phyloP scores from a whole-genome alignment of 1,140 invertebrate species.

The Pectinophora gossypiella region DNA sequence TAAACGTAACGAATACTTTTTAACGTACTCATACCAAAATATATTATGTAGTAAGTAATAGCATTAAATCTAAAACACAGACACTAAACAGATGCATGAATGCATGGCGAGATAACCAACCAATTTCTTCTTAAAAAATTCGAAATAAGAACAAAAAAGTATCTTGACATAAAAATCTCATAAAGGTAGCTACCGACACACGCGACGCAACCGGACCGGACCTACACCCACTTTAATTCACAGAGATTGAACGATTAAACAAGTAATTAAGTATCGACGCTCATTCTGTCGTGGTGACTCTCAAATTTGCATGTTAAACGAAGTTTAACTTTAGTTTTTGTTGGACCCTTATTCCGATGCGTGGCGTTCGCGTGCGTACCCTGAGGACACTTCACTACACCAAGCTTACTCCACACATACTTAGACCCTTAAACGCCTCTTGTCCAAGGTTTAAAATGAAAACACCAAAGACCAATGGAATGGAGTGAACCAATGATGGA shows the following conservation, averaged over 20 bases:
- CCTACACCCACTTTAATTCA: conserved; percentile 43
- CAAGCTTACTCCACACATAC: neutral
- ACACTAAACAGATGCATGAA: no score
- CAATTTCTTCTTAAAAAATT: conserved; percentile 1
- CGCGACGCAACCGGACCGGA: conserved; percentile 14
- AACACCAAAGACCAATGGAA: neutral
- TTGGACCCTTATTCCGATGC: conserved; percentile 65
- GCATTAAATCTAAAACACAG: no score
- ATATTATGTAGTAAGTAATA: no score
- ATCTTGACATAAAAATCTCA: conserved; percentile 4
- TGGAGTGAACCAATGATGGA: conserved; percentile 32
- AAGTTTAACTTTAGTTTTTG: conserved; percentile 64
- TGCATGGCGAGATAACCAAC: neutral
- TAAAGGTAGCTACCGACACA: conserved; percentile 13
- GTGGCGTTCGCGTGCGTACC: conserved; percentile 46
- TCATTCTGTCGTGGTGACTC: conserved; percentile 67
- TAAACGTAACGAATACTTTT: no score
- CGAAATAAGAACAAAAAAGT: neutral
- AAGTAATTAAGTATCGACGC: conserved; percentile 73
- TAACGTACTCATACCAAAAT: no score
- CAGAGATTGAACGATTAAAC: conserved; percentile 69
- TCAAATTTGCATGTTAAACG: conserved; percentile 76
- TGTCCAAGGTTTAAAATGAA: neutral
- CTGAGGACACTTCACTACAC: conserved; percentile 22
- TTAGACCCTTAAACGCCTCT: neutral